Base-by-base conservation (phyloP, 2,888 invertebrate genomes). In the Heliconius ethilla region DNA sequence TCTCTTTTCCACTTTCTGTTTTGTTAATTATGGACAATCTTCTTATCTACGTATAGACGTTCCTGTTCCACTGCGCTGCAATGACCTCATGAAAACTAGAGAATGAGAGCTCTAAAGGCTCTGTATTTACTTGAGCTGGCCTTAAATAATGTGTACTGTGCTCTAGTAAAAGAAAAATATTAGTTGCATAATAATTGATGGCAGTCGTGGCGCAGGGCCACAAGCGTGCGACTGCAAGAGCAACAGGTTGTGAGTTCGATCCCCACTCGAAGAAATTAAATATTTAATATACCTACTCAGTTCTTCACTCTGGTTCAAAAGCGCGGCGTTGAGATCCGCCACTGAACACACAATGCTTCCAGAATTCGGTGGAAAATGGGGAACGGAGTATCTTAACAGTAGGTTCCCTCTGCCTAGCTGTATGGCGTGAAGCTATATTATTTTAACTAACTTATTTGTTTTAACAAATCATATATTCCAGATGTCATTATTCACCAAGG, bases 401-500 rank as follows among this genome's bases (percentile, higher is more conserved):
- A 51, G 51, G 6, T 0, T 59, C 9, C n/a, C 10, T 59, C n/a
- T 10, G 1, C 59, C 59, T 59, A 10, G 2, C 10, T n/a, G 10
- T 59, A 59, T 1, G n/a, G 7, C 59, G n/a, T 59, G 59, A 59
- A 59, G 6, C 51, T 29, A 10, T 7, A 10, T 10, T 33, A 33
- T 33, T 33, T 33, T 33, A 7, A 33, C 33, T 33, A 33, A 33
- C 33, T 1, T 33, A 33, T 7, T 33, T 72, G 40, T n/a, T 13
- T 75, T 10, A 33, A 27, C 59, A 74, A 73, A 80, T 13, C 11
- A 55, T 22, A 79, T 79, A 78, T 73, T 70, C 70, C 65, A 74
- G 77, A 75, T 78, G 77, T 79, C 69, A 66, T 72, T 79, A 80
- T 80, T 76, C 67, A 73, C 40, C 72, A 74, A 78, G 78, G 69